Evolutionary conservation across 64 coral and sea anemone genomes (phyloP), one percentile per base, ranked within the genome.

Genomic region (Stichodactyla mertensii): DNA sequence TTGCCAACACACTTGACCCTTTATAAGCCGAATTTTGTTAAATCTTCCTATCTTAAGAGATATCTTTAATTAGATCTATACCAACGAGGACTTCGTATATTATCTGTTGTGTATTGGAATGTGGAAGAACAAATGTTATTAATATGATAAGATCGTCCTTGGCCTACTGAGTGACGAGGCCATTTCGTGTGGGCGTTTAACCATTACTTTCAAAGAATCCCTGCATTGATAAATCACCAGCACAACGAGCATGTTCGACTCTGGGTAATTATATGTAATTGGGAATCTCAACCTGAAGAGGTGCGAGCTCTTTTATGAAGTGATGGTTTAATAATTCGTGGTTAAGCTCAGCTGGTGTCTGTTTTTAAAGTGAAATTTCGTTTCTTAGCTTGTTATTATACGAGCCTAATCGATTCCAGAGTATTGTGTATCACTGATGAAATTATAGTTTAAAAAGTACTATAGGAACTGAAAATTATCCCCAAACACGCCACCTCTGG

Each of bases 51-150:
- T 74, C 69, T 31, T 26, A 9, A 2, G 12, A 74, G 69, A 74
- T 27, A 74, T 74, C 69, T 74, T 28, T 27, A 74, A 36, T 74
- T 74, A 74, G 24, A 74, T 74, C 12, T 27, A 26, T 27, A 9
- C 64, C 69, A 74, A 31, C 69, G 69, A 74, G 22, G 24, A 58
- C 36, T 45, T 1, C 23, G 8, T 4, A 2, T 9, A 74, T 74
- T 74, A 74, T 71, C 69, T 31, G 9, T 74, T 74, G 69, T 36
- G 9, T 74, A 74, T 26, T 74, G 24, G 24, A 11, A 74, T 74
- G 69, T 74, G n/a, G 24, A 16, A 74, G 24, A 31, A 31, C 69
- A 74, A 74, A 74, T 74, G 69, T 74, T 74, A 74, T 74, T 31
- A 28, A 74, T 74, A 27, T 23, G 69, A 74, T 74, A 31, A 74